Evolutionary conservation across 2,113 vertebrate species (phyloP).

Genomic region (Aldabrachelys gigantea): DNA sequence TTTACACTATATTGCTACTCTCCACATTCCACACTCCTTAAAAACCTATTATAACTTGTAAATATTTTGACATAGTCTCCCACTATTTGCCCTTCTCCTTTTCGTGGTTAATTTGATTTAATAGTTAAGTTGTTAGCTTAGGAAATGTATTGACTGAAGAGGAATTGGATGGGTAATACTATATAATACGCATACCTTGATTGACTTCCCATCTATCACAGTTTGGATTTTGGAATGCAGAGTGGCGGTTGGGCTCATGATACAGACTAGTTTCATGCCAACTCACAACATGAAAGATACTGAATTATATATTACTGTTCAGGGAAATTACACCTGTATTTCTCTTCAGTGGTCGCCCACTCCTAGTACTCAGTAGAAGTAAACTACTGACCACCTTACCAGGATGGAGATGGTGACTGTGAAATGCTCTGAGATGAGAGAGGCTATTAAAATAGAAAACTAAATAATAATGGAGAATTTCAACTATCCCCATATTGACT

Average conservation of each 20-base stretch:
- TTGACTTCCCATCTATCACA: neutral
- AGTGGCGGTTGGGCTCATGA: neutral
- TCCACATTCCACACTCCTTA: neutral
- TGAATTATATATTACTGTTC: neutral
- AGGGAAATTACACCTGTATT: no score
- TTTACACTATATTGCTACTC: neutral
- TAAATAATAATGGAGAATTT: no score
- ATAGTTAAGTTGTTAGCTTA: neutral
- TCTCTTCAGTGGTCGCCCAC: no score
- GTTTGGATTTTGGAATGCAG: neutral
- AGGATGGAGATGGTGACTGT: no score
- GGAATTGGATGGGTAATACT: neutral
- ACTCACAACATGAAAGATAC: neutral
- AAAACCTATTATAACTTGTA: neutral
- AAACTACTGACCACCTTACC: no score
- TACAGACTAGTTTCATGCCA: neutral
- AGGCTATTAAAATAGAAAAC: no score
- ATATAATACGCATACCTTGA: no score
- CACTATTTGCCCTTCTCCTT: neutral
- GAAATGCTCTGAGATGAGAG: no score
- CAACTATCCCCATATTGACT: no score
- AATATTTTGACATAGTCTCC: neutral
- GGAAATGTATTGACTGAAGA: neutral
- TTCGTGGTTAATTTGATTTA: neutral
- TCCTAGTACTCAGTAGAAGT: no score